A percentile compares a stretch with the other conserved stretches of the same genome.
Evolutionary conservation across 2,888 invertebrate genomes (phyloP).

Genomic region (Phortica magna): DNA sequence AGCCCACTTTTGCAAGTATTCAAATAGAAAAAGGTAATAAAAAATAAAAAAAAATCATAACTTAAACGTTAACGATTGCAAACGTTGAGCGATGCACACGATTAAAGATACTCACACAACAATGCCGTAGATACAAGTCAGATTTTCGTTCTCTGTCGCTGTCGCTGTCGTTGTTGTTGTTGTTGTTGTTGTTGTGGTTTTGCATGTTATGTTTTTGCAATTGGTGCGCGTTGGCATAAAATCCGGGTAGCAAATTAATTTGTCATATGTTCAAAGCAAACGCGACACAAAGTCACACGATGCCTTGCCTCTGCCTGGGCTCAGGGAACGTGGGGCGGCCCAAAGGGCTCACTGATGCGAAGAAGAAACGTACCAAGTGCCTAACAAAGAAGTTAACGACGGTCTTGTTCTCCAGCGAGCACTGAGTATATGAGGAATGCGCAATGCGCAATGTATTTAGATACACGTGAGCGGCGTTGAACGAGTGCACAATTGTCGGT

Average conservation of each 20-base stretch:
- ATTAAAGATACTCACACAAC: background rate
- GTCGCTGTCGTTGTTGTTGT: too few relatives aligned
- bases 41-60: conserved; percentile 12
- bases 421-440: background rate
- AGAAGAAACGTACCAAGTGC: too few relatives aligned
- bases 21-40: background rate
- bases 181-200: conserved; percentile 4
- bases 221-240: conserved; percentile 44
- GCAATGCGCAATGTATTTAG: background rate
- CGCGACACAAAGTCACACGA: conserved; percentile 67
- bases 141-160: too few relatives aligned
- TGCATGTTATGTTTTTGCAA: conserved; percentile 32
- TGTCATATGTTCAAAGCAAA: conserved; percentile 66
- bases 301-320: conserved; percentile 39
- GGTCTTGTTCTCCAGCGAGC: background rate
- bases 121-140: background rate
- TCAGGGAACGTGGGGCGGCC: background rate
- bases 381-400: background rate
- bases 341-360: background rate
- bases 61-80: conserved; percentile 2
- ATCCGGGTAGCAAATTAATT: conserved; percentile 73
- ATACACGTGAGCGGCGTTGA: background rate
- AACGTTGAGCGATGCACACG: background rate
- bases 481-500: too few relatives aligned
- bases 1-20: background rate